These are phyloP conservation scores for Brachyopa scutellaris DNA, from an alignment of 2,888 invertebrate genomes.

Conservation along the genomic window DNA sequence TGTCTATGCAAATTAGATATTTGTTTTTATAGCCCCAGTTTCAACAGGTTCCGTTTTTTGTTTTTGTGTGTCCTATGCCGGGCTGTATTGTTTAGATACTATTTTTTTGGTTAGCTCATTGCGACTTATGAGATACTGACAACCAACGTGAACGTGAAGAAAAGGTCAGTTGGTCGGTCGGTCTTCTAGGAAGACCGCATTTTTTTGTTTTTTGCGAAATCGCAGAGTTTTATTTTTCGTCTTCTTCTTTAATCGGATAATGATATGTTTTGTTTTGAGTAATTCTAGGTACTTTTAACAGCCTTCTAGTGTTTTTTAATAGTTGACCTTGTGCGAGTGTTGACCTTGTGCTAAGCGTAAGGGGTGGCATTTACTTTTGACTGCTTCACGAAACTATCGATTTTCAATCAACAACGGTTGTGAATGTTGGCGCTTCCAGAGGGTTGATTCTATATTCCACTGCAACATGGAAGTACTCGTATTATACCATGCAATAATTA, in stretches of 20 bases:
- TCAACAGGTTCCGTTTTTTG: conserved; percentile 16
- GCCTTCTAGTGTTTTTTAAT: background rate
- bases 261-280: background rate
- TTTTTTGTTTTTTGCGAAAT: background rate
- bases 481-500: background rate
- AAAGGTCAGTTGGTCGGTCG: conserved; percentile 7
- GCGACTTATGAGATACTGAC: too few species aligned
- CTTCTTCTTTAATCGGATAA: background rate
- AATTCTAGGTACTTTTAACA: conserved; percentile 3
- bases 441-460: too few species aligned
- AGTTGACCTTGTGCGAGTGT: background rate
- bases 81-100: background rate
- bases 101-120: background rate
- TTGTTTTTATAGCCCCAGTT: conserved; percentile 10
- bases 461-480: too few species aligned
- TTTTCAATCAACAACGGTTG: background rate
- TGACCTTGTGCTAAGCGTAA: background rate
- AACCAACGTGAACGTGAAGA: background rate
- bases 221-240: too few species aligned
- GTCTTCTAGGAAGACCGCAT: background rate
- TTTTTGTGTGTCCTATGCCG: background rate
- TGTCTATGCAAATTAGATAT: conserved; percentile 5
- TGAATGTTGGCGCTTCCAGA: too few species aligned
- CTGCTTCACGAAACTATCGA: background rate
- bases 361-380: background rate